A percentile compares a stretch with the other conserved stretches of the same genome.
Conservation (phyloP, 2,113 vertebrate species). For the Podarcis muralis region DNA sequence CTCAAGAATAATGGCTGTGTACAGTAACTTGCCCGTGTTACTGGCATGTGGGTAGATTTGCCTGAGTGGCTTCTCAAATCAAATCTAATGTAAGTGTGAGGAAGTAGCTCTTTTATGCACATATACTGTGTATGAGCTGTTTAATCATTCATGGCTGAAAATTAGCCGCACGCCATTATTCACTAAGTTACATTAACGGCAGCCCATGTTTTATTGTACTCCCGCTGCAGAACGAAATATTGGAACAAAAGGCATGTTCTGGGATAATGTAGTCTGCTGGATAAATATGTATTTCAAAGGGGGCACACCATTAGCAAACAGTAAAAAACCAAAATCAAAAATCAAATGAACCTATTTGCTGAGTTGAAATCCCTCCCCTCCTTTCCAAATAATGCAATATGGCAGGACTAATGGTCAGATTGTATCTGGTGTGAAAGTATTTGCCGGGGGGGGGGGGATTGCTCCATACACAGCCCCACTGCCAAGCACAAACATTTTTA, state of each 20-base stretch:
- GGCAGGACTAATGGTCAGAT: constrained; percentile 15
- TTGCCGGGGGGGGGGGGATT: neutral
- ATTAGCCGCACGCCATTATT: constrained; percentile 66
- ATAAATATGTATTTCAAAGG: constrained; percentile 35
- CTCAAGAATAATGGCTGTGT: constrained; percentile 32
- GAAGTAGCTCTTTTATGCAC: constrained; percentile 60
- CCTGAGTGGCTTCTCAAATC: constrained; percentile 53
- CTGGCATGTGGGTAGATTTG: neutral
- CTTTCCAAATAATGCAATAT: neutral
- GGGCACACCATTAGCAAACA: constrained; percentile 9
- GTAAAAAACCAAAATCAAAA: neutral
- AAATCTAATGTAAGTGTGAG: constrained; percentile 56
- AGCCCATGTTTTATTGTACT: constrained; percentile 60
- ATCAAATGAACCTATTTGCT: constrained; percentile 18
- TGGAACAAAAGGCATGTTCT: constrained; percentile 25
- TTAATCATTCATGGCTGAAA: constrained; percentile 70
- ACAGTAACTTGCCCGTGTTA: constrained; percentile 28
- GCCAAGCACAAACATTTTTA: neutral
- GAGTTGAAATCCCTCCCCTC: constrained; percentile 14
- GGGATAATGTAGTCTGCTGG: constrained; percentile 37
- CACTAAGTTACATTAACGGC: constrained; percentile 67
- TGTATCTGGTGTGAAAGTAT: constrained; percentile 8
- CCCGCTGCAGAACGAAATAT: constrained; percentile 42
- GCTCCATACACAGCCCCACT: neutral
- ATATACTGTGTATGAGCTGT: constrained; percentile 52